These are phyloP conservation scores for Parnassius glacialis DNA, from an alignment of 2,888 invertebrate species.

Conservation along the genomic window DNA sequence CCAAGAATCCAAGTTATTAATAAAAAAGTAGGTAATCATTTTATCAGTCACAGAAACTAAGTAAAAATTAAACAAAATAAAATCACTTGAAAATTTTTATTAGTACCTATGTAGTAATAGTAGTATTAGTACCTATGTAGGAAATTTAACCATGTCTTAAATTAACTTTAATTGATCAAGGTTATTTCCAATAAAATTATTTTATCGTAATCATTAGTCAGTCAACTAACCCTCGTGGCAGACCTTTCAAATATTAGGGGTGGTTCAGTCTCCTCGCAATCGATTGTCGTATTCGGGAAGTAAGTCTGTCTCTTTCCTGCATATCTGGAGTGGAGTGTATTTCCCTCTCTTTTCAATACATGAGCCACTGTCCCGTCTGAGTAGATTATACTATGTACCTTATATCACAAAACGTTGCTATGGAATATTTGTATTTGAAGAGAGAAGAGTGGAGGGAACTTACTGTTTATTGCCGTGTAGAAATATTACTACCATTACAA, in stretches of 20 bases:
- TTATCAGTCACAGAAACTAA: too few species aligned
- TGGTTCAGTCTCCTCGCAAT: slow-evolving; percentile 62
- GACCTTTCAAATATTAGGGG: slow-evolving; percentile 63
- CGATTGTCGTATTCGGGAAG: slow-evolving; percentile 70
- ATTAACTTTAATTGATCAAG: too few species aligned
- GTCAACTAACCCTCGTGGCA: slow-evolving; percentile 33
- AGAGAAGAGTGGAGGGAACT: slow-evolving; percentile 2
- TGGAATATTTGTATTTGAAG: slow-evolving; percentile 3
- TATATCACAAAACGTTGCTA: slow-evolving; percentile 2
- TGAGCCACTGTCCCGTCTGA: slow-evolving; percentile 18
- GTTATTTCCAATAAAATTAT: not conserved
- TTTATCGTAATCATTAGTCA: slow-evolving; percentile 12
- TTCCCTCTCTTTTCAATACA: slow-evolving; percentile 45
- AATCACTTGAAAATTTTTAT: too few species aligned
- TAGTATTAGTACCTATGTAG: too few species aligned
- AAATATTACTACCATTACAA: not conserved
- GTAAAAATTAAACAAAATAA: too few species aligned
- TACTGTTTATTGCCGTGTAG: too few species aligned
- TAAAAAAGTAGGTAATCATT: too few species aligned
- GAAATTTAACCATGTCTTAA: too few species aligned
- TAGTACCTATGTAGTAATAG: too few species aligned
- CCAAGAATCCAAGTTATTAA: too few species aligned
- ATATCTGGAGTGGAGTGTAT: slow-evolving; percentile 30
- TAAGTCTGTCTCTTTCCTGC: slow-evolving; percentile 50
- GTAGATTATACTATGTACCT: slow-evolving; percentile 16